A percentile compares a stretch with the other conserved stretches of the same genome.
Conservation (phyloP, 2,113 vertebrate species). For the Limnothrissa miodon region DNA sequence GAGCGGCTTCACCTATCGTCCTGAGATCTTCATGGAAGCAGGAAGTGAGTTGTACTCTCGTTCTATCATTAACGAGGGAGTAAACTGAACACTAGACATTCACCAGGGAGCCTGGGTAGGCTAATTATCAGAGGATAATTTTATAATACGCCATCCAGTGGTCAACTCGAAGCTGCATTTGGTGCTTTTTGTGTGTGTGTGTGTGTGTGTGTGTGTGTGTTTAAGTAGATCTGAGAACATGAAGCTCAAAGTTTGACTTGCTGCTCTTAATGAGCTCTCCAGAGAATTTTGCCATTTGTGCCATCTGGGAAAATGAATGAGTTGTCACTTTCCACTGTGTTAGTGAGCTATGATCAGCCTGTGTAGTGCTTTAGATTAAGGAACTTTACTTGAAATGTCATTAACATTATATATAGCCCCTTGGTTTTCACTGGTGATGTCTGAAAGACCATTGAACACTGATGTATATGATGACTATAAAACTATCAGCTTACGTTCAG, state of each 20-base stretch:
- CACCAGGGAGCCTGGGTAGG: background rate
- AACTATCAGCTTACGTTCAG: background rate
- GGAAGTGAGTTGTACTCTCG: slow-evolving; percentile 80
- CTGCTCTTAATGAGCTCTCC: slow-evolving; percentile 54
- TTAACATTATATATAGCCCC: background rate
- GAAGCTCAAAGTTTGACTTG: background rate
- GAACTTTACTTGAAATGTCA: background rate
- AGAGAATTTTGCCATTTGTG: slow-evolving; percentile 39
- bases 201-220: background rate
- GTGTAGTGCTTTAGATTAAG: background rate
- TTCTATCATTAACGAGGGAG: background rate
- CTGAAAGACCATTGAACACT: background rate
- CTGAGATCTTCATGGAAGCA: slow-evolving; percentile 93
- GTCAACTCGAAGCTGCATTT: background rate
- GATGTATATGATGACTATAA: background rate
- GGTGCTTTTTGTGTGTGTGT: background rate
- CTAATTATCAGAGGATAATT: background rate
- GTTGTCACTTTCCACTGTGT: slow-evolving; percentile 17
- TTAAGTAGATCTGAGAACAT: background rate
- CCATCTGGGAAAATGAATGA: slow-evolving; percentile 28
- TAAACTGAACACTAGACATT: background rate
- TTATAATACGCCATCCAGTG: background rate
- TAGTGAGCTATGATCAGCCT: background rate
- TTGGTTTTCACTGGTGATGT: background rate
- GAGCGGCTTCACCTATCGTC: slow-evolving; percentile 92